Evolutionary conservation across 2,113 vertebrate genomes (phyloP).

Genomic region (Sceloporus undulatus): DNA sequence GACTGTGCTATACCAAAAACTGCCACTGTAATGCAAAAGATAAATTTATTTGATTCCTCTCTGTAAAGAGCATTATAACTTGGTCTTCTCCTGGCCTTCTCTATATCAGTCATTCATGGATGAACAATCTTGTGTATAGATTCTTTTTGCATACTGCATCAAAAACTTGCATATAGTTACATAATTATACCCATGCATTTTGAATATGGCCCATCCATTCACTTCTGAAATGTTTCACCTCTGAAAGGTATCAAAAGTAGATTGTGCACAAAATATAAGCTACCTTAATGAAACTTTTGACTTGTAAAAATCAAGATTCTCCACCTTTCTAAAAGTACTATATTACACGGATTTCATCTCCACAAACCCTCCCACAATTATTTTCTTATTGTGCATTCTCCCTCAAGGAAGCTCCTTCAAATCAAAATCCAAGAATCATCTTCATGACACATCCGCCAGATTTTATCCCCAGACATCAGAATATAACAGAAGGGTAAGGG

Average conservation of each 20-base stretch:
- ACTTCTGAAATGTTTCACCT: constrained; percentile 33
- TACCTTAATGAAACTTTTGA: constrained; percentile 14
- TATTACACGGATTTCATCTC: constrained; percentile 27
- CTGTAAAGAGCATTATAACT: neutral
- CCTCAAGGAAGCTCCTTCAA: constrained; percentile 52
- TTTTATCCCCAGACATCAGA: constrained; percentile 56
- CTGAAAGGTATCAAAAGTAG: constrained; percentile 25
- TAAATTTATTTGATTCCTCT: neutral
- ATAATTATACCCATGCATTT: constrained; percentile 37
- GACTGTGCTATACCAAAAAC: neutral
- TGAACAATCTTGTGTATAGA: neutral
- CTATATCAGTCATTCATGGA: neutral
- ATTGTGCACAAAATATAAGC: neutral
- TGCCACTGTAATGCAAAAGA: neutral
- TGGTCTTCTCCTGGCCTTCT: neutral
- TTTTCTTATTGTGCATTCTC: constrained; percentile 11
- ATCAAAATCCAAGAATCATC: constrained; percentile 58
- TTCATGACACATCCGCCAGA: constrained; percentile 20
- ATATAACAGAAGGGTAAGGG: constrained; percentile 45
- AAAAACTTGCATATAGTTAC: constrained; percentile 31
- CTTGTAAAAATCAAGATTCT: constrained; percentile 23
- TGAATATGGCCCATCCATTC: constrained; percentile 38
- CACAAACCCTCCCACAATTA: constrained; percentile 33
- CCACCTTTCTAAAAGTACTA: constrained; percentile 24
- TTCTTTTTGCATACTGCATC: constrained; percentile 7